phyloP scores from a whole-genome alignment of 2,113 vertebrate species.

The Sterna hirundo region DNA sequence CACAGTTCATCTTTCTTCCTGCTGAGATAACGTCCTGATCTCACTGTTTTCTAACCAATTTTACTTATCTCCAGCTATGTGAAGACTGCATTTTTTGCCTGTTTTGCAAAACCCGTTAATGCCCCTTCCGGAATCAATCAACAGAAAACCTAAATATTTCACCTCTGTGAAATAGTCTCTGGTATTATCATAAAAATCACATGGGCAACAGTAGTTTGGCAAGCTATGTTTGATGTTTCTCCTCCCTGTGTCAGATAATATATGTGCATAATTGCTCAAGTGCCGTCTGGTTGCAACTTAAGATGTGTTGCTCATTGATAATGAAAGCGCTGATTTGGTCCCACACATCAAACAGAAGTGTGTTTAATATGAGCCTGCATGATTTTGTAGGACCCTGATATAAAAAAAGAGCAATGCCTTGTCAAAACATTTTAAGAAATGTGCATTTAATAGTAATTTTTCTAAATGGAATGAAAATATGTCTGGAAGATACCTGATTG shows the following conservation, averaged over 20 bases:
- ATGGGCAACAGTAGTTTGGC: not conserved
- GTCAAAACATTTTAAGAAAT: slow-evolving; percentile 31
- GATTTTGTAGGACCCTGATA: not conserved
- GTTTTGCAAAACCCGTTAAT: not conserved
- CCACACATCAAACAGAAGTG: not conserved
- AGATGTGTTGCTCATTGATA: slow-evolving; percentile 53
- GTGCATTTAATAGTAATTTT: not conserved
- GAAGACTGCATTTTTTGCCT: not conserved
- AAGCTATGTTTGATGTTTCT: slow-evolving; percentile 52
- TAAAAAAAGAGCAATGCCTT: slow-evolving; percentile 29
- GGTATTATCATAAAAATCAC: slow-evolving; percentile 27
- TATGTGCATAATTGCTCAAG: slow-evolving; percentile 58
- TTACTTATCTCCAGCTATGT: not conserved
- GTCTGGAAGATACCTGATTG: not conserved
- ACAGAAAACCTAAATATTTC: slow-evolving; percentile 26
- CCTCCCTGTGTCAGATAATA: slow-evolving; percentile 16
- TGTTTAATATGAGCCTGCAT: not conserved
- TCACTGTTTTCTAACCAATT: not conserved
- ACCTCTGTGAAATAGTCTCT: not conserved
- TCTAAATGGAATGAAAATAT: not conserved
- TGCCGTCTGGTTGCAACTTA: slow-evolving; percentile 39
- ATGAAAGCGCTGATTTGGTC: slow-evolving; percentile 20
- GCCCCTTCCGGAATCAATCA: not conserved
- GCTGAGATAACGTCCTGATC: not conserved
- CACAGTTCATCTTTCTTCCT: not conserved